Evolutionary conservation across 2,888 invertebrate genomes (phyloP).

Genomic region (Agrochola litura): DNA sequence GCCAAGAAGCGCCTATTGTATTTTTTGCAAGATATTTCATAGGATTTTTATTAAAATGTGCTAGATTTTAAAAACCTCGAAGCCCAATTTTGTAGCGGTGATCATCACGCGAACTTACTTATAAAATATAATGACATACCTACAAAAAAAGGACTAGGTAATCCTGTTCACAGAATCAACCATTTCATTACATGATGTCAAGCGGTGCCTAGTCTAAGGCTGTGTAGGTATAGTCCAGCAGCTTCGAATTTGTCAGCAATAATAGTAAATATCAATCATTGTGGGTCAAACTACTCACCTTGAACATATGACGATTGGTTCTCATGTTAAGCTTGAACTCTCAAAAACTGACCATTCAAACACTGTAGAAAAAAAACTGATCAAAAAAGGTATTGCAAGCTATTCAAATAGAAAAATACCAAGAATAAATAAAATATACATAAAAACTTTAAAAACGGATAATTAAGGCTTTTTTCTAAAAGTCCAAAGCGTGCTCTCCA

Average conservation of each 20-base stretch:
- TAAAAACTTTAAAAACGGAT: not conserved
- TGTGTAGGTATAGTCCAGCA: not conserved
- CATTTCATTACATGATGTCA: not conserved
- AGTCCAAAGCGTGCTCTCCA: not conserved
- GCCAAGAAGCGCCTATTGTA: too few species aligned
- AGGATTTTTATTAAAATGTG: not conserved
- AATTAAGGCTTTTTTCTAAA: not conserved
- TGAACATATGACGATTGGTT: slow-evolving; percentile 11
- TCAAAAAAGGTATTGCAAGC: slow-evolving; percentile 5
- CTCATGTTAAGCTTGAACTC: slow-evolving; percentile 20
- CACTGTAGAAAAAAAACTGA: slow-evolving; percentile 22
- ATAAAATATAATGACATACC: not conserved
- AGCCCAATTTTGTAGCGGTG: not conserved
- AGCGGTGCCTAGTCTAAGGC: not conserved
- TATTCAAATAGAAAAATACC: not conserved
- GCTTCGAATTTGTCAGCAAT: not conserved
- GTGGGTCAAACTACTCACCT: not conserved
- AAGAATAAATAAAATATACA: not conserved
- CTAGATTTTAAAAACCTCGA: too few species aligned
- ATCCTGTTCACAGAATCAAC: not conserved
- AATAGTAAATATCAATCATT: slow-evolving; percentile 17
- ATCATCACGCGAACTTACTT: too few species aligned
- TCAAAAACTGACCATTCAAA: slow-evolving; percentile 19
- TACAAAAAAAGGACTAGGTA: too few species aligned
- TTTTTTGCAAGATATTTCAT: not conserved